A percentile compares a stretch with the other conserved stretches of the same genome.
These are phyloP conservation scores for Xestobium rufovillosum DNA, from an alignment of 2,888 invertebrate genomes.

Conservation along the genomic window DNA sequence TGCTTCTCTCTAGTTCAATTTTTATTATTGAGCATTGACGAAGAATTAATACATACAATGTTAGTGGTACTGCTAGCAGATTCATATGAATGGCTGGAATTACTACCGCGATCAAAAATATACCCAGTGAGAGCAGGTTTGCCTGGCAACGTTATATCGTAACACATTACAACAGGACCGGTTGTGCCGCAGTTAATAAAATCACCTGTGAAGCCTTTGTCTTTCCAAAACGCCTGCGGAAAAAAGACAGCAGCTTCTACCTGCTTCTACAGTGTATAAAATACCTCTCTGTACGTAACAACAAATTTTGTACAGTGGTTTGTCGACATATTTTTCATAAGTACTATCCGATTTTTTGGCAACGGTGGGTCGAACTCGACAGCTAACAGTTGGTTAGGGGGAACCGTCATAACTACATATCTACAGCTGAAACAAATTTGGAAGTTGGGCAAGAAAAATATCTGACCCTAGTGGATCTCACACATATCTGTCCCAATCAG, in stretches of 20 bases:
- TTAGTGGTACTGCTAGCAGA: no score
- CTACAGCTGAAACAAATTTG: slow-evolving; percentile 23
- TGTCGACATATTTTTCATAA: slow-evolving; percentile 16
- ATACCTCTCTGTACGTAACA: slow-evolving; percentile 27
- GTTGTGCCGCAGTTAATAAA: slow-evolving; percentile 20
- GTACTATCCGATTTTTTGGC: slow-evolving; percentile 12
- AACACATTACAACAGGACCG: slow-evolving; percentile 26
- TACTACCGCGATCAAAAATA: no score
- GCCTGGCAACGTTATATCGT: slow-evolving; percentile 21
- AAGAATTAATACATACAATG: slow-evolving; percentile 1
- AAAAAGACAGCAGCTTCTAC: no score
- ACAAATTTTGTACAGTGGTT: slow-evolving; percentile 28
- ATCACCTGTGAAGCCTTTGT: slow-evolving; percentile 26
- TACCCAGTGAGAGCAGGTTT: slow-evolving; percentile 26
- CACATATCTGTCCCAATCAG: slow-evolving; percentile 21
- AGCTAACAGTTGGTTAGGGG: slow-evolving; percentile 25
- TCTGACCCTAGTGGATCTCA: slow-evolving; percentile 17
- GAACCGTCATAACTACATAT: slow-evolving; percentile 27
- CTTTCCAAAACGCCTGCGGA: slow-evolving; percentile 32
- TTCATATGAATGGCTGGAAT: no score
- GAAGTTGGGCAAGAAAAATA: no score
- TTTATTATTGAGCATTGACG: background rate
- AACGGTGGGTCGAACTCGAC: slow-evolving; percentile 29
- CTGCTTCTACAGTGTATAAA: no score
- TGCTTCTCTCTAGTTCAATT: slow-evolving; percentile 7